Conservation (phyloP, 2,797 vertebrate genomes). For the Arnoldichthys spilopterus region DNA sequence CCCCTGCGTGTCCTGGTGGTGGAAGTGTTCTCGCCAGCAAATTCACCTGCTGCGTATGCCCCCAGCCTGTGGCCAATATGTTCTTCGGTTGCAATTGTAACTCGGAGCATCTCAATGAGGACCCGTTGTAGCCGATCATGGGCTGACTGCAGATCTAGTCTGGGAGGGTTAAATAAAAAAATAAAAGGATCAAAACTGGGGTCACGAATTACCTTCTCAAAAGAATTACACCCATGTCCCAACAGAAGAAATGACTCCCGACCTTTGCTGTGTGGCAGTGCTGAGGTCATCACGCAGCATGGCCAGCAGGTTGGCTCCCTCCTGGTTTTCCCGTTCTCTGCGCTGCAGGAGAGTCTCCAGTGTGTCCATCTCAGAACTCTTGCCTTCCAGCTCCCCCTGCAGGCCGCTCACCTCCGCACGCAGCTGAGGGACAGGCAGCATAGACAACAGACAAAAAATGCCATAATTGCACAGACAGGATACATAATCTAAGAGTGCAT, state of each 20-base stretch:
- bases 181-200: background rate
- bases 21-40: conserved; percentile 29
- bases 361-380: conserved; percentile 81
- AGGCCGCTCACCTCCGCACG: conserved; percentile 79
- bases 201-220: background rate
- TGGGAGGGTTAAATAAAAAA: conserved; percentile 54
- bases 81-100: conserved; percentile 80
- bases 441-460: conserved; percentile 50
- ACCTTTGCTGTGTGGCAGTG: conserved; percentile 81
- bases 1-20: conserved; percentile 46
- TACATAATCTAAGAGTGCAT: background rate
- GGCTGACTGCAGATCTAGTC: conserved; percentile 77
- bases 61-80: conserved; percentile 83
- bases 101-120: conserved; percentile 82
- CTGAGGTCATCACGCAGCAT: conserved; percentile 86
- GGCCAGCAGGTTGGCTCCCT: conserved; percentile 83
- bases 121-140: conserved; percentile 83
- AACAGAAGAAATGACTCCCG: conserved; percentile 31
- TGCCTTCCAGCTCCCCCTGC: conserved; percentile 78
- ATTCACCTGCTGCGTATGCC: conserved; percentile 66
- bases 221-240: background rate
- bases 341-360: conserved; percentile 83
- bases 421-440: conserved; percentile 75
- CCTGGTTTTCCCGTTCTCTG: conserved; percentile 84
- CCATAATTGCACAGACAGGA: conserved; percentile 33